These are phyloP conservation scores for Chelmon rostratus DNA, from an alignment of 2,797 vertebrate species.

Conservation along the genomic window DNA sequence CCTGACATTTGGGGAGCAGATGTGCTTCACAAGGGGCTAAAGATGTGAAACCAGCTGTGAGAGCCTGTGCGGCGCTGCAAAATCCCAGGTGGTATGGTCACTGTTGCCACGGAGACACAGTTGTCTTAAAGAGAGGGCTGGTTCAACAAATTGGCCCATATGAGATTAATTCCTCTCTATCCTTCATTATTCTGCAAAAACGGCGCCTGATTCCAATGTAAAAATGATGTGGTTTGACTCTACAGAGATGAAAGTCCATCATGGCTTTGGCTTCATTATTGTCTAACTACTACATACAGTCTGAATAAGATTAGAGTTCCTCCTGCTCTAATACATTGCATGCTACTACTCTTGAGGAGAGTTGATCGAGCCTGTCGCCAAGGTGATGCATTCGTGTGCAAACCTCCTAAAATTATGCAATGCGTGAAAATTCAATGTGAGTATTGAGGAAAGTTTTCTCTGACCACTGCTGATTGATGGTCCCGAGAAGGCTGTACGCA, in stretches of 20 bases:
- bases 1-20: conserved; percentile 80
- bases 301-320: conserved; percentile 57
- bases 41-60: conserved; percentile 66
- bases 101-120: conserved; percentile 45
- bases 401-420: background rate
- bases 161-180: conserved; percentile 41
- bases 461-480: background rate
- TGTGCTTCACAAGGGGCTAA: conserved; percentile 65
- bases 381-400: background rate
- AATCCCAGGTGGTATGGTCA: conserved; percentile 69
- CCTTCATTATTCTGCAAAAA: conserved; percentile 30
- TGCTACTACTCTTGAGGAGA: conserved; percentile 55
- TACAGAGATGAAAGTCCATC: conserved; percentile 54
- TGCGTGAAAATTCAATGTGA: background rate
- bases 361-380: too few relatives aligned
- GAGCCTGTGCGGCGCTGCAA: conserved; percentile 61
- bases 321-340: conserved; percentile 69
- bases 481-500: background rate
- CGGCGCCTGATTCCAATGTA: conserved; percentile 11
- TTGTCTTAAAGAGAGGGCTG: conserved; percentile 38
- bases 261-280: conserved; percentile 71
- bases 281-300: conserved; percentile 39
- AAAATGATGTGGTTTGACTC: conserved; percentile 61
- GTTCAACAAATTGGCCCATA: conserved; percentile 47
- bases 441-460: background rate